Evolutionary conservation across 2,888 invertebrate species (phyloP).

Genomic region (Synanthedon vespiformis): DNA sequence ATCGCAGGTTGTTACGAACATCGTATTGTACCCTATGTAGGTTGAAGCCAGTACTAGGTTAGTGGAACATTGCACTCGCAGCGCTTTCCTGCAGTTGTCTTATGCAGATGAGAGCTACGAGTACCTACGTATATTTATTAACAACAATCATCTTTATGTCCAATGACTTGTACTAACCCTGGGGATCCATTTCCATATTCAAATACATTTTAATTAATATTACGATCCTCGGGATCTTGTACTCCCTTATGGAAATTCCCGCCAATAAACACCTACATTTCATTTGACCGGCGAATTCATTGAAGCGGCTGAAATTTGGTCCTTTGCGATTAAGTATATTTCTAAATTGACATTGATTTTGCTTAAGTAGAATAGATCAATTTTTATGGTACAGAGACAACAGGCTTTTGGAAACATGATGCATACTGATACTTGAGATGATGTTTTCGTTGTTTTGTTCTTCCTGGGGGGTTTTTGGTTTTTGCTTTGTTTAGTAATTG

Average conservation of each 20-base stretch:
- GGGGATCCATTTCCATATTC: background rate
- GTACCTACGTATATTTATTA: slow-evolving; percentile 5
- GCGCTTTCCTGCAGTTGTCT: slow-evolving; percentile 53
- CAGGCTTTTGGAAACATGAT: too few relatives aligned
- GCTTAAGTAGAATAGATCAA: too few relatives aligned
- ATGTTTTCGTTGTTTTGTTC: too few relatives aligned
- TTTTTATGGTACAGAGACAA: too few relatives aligned
- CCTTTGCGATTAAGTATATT: too few relatives aligned
- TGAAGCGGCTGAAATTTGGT: too few relatives aligned
- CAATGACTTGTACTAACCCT: background rate
- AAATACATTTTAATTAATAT: background rate
- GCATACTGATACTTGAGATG: too few relatives aligned
- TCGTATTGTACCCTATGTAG: slow-evolving; percentile 26
- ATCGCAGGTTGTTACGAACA: slow-evolving; percentile 31
- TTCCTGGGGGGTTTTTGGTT: too few relatives aligned
- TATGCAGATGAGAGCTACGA: slow-evolving; percentile 30
- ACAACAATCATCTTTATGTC: background rate
- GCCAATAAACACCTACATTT: background rate
- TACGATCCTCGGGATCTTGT: background rate
- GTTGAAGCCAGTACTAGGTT: slow-evolving; percentile 45
- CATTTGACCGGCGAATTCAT: too few relatives aligned
- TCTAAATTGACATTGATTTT: too few relatives aligned
- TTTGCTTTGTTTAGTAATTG: too few relatives aligned
- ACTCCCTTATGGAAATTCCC: background rate
- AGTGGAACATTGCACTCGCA: slow-evolving; percentile 43